Conservation (phyloP, 2,888 invertebrate species). For the Drosophila austrosaltans region DNA sequence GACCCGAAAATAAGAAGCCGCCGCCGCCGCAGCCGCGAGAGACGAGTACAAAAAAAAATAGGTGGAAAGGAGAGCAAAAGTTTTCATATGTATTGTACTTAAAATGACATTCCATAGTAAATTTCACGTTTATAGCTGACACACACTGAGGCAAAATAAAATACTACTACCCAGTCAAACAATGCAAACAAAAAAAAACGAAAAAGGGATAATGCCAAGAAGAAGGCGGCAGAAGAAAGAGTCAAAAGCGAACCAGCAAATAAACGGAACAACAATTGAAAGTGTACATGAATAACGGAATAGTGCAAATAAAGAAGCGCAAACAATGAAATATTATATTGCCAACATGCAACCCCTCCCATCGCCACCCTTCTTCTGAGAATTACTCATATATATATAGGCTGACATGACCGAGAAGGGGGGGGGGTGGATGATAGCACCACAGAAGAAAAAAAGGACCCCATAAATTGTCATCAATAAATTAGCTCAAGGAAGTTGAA, state of each 20-base stretch:
- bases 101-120: conserved; percentile 78
- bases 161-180: conserved; percentile 51
- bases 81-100: conserved; percentile 52
- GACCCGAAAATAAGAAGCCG: background rate
- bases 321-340: conserved; percentile 23
- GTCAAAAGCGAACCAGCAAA: conserved; percentile 5
- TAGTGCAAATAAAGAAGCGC: background rate
- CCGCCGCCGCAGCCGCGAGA: background rate
- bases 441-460: too few relatives aligned
- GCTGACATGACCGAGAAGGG: too few relatives aligned
- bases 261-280: conserved; percentile 39
- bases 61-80: conserved; percentile 47
- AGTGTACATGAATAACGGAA: conserved; percentile 34
- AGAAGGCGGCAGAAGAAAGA: conserved; percentile 31
- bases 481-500: too few relatives aligned
- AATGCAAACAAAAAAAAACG: background rate
- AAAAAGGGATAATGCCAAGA: conserved; percentile 1
- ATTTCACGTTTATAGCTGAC: conserved; percentile 78
- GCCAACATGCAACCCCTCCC: background rate
- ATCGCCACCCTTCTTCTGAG: too few relatives aligned
- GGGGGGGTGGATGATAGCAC: too few relatives aligned
- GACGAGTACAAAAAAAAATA: too few relatives aligned
- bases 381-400: too few relatives aligned
- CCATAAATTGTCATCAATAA: too few relatives aligned
- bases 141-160: conserved; percentile 73